These are phyloP conservation scores for Trachymyrmex cornetzi DNA, from an alignment of 1,140 invertebrate genomes.

Conservation along the genomic window DNA sequence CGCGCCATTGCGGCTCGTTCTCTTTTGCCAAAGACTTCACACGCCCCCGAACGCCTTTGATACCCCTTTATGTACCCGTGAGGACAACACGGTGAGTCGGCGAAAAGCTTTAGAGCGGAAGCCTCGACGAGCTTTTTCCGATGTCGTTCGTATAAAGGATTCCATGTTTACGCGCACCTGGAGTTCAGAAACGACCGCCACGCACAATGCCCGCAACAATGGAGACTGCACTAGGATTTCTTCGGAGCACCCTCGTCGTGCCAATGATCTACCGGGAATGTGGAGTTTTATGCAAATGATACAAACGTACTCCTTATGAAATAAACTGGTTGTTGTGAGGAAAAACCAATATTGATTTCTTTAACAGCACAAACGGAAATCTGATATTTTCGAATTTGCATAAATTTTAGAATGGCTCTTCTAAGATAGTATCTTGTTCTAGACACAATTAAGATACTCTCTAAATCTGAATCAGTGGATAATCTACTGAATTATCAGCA, in stretches of 20 bases:
- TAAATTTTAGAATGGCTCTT: neutral
- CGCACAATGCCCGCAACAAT: constrained; percentile 57
- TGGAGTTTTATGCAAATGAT: constrained; percentile 58
- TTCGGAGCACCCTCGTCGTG: constrained; percentile 20
- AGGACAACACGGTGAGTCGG: constrained; percentile 43
- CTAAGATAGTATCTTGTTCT: neutral
- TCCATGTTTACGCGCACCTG: constrained; percentile 59
- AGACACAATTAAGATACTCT: neutral
- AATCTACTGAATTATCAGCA: too few relatives aligned
- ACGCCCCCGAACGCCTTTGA: constrained; percentile 25
- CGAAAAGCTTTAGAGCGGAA: constrained; percentile 28
- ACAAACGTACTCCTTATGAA: constrained; percentile 32
- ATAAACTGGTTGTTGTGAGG: constrained; percentile 19
- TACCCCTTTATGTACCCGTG: constrained; percentile 35
- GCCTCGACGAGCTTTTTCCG: constrained; percentile 57
- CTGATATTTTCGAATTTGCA: neutral
- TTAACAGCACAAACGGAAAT: constrained; percentile 4
- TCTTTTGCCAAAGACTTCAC: constrained; percentile 29
- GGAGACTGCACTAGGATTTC: constrained; percentile 18
- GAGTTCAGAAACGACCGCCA: constrained; percentile 45
- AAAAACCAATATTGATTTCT: constrained; percentile 22
- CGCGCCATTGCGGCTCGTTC: constrained; percentile 16
- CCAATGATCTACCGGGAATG: constrained; percentile 25
- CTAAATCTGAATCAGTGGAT: too few relatives aligned
- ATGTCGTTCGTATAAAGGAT: constrained; percentile 58